phyloP scores from a whole-genome alignment of 2,113 vertebrate genomes.

The Prolemur simus region DNA sequence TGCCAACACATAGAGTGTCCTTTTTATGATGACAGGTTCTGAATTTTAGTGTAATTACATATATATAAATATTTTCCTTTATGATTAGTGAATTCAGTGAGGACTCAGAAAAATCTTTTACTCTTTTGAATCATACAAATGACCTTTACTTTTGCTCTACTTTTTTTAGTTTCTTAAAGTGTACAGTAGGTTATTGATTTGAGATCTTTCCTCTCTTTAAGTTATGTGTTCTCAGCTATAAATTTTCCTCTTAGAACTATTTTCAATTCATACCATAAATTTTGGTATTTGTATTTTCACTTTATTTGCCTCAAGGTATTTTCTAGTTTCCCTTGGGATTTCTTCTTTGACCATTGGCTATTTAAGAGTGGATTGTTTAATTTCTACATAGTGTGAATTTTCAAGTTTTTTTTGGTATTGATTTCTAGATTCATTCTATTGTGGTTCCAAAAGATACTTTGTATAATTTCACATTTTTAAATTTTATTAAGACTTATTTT shows the following conservation, averaged over 20 bases:
- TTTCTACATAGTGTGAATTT: neutral
- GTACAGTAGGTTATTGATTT: neutral
- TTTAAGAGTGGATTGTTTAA: neutral
- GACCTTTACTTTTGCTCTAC: neutral
- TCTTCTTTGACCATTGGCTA: neutral
- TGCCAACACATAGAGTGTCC: neutral
- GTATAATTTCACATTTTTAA: neutral
- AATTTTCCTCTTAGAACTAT: neutral
- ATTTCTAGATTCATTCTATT: neutral
- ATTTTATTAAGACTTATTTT: neutral
- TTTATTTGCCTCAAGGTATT: neutral
- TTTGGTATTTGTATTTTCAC: neutral
- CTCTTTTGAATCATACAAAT: neutral
- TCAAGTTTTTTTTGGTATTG: neutral
- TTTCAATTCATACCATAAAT: neutral
- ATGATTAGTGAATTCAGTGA: neutral
- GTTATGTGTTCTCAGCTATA: neutral
- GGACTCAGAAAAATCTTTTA: neutral
- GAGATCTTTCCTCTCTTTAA: neutral
- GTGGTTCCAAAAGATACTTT: neutral
- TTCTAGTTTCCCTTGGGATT: neutral
- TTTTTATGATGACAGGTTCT: neutral
- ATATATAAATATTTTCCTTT: neutral
- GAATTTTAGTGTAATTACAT: neutral
- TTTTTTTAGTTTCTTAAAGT: neutral